phyloP scores from a whole-genome alignment of 2,113 vertebrate species.

The Felis chaus region DNA sequence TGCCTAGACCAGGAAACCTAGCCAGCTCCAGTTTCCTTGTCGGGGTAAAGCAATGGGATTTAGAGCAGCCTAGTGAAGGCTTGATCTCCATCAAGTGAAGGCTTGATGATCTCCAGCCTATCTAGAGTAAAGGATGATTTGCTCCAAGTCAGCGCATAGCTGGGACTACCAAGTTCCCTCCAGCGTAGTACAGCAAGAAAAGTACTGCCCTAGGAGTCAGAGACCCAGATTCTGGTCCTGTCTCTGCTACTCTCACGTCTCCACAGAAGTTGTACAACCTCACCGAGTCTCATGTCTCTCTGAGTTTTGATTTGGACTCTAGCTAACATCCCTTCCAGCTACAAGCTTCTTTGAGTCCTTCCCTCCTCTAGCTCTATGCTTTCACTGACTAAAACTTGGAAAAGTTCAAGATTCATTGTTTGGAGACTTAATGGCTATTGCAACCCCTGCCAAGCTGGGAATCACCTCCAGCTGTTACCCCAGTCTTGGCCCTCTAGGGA shows the following conservation, averaged over 20 bases:
- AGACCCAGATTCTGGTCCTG: neutral
- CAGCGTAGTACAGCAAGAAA: neutral
- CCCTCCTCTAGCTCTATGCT: neutral
- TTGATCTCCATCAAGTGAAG: neutral
- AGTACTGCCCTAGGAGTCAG: neutral
- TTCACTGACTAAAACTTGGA: slow-evolving; percentile 23
- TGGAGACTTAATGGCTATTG: neutral
- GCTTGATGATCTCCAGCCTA: neutral
- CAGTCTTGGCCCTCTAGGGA: slow-evolving; percentile 37
- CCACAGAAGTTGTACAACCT: neutral
- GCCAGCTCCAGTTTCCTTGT: neutral
- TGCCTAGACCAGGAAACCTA: neutral
- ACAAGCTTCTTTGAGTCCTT: neutral
- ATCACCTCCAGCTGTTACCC: slow-evolving; percentile 68
- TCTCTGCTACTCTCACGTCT: accelerated
- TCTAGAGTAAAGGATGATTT: neutral
- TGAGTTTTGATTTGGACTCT: neutral
- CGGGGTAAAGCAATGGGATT: neutral
- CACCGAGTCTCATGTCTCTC: neutral
- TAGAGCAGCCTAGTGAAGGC: neutral
- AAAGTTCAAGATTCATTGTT: neutral
- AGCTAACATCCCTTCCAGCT: neutral
- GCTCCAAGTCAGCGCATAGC: neutral
- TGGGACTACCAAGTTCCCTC: neutral
- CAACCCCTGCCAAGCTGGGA: slow-evolving; percentile 62